Evolutionary conservation across 2,888 invertebrate species (phyloP), one percentile per base, ranked within the genome.

Genomic region (Phyllotreta striolata): DNA sequence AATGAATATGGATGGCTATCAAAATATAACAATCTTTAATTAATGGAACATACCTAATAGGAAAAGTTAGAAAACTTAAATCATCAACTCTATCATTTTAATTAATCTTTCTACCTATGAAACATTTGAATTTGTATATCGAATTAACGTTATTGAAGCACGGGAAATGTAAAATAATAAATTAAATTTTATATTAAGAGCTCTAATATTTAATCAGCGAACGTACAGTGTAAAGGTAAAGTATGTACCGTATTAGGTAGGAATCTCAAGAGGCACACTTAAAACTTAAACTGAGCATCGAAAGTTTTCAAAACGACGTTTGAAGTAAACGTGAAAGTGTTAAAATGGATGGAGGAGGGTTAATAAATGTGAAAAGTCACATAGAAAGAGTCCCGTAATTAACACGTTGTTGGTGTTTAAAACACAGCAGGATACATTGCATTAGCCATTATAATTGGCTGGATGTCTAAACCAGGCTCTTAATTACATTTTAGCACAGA

Each of bases 351-450:
- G 7, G 24, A 47, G 38, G n/a, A 52, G n/a, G 7, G 38, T 38
- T 52, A 52, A 52, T 52, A 12, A 38, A 52, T 38, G 39, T 52
- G 38, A 44, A 52, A 49, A 52, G 52, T 52, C 38, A n/a, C 12
- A 38, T 38, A 14, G 52, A 52, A 52, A 52, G 55, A 55, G 55
- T 55, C 55, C 13, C 38, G 55, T 55, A 55, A 55, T 55, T 55
- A 52, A 55, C 55, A 10, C 55, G 55, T 55, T 55, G 41, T n/a
- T 24, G 55, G 43, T 55, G 41, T 41, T 55, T 55, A 24, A 55
- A 55, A 41, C 55, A 43, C 55, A 55, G 55, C 43, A 43, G 55
- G 55, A 41, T 43, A 55, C 34, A 43, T 55, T 55, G 55, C 55
- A 55, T 12, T 55, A 41, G 14, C 55, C 55, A 55, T 55, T 55